These are phyloP conservation scores for Achroia grisella DNA, from an alignment of 1,140 invertebrate species.

Conservation along the genomic window DNA sequence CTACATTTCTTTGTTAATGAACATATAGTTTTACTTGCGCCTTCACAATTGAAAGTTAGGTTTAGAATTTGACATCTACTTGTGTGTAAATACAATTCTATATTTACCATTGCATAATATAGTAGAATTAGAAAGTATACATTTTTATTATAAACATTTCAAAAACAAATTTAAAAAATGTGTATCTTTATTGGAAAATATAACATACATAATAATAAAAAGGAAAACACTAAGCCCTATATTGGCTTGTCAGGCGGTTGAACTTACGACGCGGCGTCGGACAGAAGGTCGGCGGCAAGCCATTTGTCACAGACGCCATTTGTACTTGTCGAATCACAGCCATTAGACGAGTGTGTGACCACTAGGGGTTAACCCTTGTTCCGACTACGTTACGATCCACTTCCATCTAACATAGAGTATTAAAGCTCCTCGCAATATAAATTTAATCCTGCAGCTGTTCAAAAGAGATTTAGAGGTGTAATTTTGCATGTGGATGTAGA, in stretches of 20 bases:
- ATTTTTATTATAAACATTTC: too few relatives aligned
- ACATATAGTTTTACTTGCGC: too few relatives aligned
- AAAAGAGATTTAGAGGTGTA: not conserved
- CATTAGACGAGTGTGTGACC: conserved; percentile 69
- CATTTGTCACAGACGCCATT: conserved; percentile 69
- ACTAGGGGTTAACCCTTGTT: conserved; percentile 47
- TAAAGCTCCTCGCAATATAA: conserved; percentile 2
- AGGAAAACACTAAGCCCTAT: conserved; percentile 42
- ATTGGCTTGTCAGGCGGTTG: conserved; percentile 48
- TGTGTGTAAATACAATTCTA: too few relatives aligned
- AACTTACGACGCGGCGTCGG: conserved; percentile 48
- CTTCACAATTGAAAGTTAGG: too few relatives aligned
- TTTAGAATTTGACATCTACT: too few relatives aligned
- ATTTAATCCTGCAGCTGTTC: conserved; percentile 4
- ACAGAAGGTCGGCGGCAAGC: conserved; percentile 57
- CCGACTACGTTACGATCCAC: conserved; percentile 27
- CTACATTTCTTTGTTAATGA: too few relatives aligned
- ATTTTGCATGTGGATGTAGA: conserved; percentile 10
- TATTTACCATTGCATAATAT: too few relatives aligned
- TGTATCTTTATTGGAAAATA: too few relatives aligned
- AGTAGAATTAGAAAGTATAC: too few relatives aligned
- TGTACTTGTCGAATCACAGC: conserved; percentile 72
- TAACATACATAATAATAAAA: conserved; percentile 1
- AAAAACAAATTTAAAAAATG: too few relatives aligned
- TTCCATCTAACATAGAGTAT: conserved; percentile 32